Percentiles rank a stretch among this genome's conserved stretches.
Evolutionary conservation across 1,140 invertebrate genomes (phyloP).

Genomic region (Drosophila pseudoobscura): DNA sequence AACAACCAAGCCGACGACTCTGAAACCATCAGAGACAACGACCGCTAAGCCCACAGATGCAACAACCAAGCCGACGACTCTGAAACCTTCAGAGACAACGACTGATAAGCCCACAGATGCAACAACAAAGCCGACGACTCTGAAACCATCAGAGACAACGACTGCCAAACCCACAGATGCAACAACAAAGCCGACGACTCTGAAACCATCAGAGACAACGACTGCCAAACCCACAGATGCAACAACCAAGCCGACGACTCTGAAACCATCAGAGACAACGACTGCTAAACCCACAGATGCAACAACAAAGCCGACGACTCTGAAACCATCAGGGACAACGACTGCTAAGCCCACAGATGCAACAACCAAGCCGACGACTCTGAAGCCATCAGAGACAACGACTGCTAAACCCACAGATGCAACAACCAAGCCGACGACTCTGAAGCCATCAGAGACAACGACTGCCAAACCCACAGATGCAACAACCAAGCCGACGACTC

Average conservation of each 20-base stretch:
- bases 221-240: no score
- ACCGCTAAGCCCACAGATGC: neutral
- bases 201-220: neutral
- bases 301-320: conserved; percentile 1
- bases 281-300: conserved; percentile 2
- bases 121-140: neutral
- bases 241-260: neutral
- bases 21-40: conserved; percentile 2
- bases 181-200: neutral
- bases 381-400: neutral
- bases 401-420: neutral
- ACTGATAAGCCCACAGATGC: conserved; percentile 1
- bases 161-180: neutral
- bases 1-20: conserved; percentile 2
- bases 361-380: neutral
- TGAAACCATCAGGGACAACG: neutral
- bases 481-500: conserved; percentile 9
- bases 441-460: neutral
- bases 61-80: conserved; percentile 1
- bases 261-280: neutral
- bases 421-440: neutral
- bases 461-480: neutral
- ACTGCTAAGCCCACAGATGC: no score
- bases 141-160: neutral
- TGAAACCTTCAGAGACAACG: conserved; percentile 1